Evolutionary conservation across 2,888 invertebrate genomes (phyloP).

Genomic region (Calameuta idolon): DNA sequence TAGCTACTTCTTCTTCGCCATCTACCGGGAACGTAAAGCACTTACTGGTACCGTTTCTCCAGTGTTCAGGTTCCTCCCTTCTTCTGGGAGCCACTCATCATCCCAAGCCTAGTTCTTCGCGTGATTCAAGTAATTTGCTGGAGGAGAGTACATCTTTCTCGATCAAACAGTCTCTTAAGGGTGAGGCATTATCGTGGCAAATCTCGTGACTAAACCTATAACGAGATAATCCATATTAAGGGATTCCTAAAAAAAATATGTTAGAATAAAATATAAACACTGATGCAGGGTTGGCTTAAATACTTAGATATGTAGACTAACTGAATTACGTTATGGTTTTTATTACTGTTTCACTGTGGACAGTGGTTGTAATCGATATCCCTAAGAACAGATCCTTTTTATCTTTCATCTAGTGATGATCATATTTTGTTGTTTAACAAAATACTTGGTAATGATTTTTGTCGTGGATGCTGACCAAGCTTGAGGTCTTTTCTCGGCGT

Average conservation of each 20-base stretch:
- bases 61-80: conserved; percentile 12
- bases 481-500: conserved; percentile 29
- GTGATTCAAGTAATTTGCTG: conserved; percentile 1
- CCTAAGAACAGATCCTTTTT: conserved; percentile 39
- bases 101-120: conserved; percentile 19
- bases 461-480: background rate
- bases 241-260: background rate
- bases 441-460: background rate
- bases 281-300: background rate
- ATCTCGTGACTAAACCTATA: background rate
- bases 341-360: background rate
- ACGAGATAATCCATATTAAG: background rate
- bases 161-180: conserved; percentile 6
- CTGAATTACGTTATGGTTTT: background rate
- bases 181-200: conserved; percentile 2
- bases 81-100: conserved; percentile 34
- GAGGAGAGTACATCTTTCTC: conserved; percentile 14
- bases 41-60: background rate
- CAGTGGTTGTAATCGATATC: background rate
- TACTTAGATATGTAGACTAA: background rate
- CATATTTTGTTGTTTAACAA: background rate
- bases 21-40: background rate
- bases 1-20: conserved; percentile 26
- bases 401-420: conserved; percentile 40
- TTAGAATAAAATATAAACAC: background rate